phyloP scores from a whole-genome alignment of 2,888 invertebrate genomes.

The Digitonthophagus gazella region DNA sequence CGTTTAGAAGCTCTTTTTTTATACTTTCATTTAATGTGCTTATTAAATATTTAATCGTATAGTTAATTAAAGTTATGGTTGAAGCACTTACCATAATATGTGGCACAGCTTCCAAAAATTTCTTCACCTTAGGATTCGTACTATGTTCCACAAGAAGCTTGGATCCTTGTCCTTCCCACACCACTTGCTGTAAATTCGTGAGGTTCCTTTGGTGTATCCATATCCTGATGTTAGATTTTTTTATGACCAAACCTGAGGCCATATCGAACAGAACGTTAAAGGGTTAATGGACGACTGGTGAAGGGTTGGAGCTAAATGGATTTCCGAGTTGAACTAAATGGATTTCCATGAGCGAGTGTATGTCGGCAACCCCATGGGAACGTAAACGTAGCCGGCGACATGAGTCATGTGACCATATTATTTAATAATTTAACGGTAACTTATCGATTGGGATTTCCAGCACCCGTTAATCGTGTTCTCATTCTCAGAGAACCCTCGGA shows the following conservation, averaged over 20 bases:
- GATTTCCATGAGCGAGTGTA: slow-evolving; percentile 19
- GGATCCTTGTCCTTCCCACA: slow-evolving; percentile 88
- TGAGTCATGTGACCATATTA: slow-evolving; percentile 43
- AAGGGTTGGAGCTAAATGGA: not conserved
- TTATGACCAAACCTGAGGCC: slow-evolving; percentile 67
- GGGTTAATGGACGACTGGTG: not conserved
- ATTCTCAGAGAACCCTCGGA: not conserved
- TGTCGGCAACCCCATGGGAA: slow-evolving; percentile 17
- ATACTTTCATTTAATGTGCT: too few relatives aligned
- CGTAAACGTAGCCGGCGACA: slow-evolving; percentile 17
- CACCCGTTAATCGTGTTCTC: not conserved
- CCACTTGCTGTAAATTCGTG: slow-evolving; percentile 78
- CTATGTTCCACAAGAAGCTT: slow-evolving; percentile 80
- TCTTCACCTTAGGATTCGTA: slow-evolving; percentile 77
- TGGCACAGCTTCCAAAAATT: slow-evolving; percentile 90
- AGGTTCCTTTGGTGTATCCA: slow-evolving; percentile 95
- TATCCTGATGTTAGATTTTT: slow-evolving; percentile 81
- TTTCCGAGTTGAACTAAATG: not conserved
- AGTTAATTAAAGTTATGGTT: too few relatives aligned
- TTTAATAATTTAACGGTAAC: slow-evolving; percentile 46
- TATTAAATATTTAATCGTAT: too few relatives aligned
- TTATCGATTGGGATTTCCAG: slow-evolving; percentile 21
- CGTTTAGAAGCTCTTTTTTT: too few relatives aligned
- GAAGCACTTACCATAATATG: slow-evolving; percentile 85
- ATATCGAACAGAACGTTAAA: not conserved